Base-by-base conservation (phyloP, 2,797 vertebrate species). In the Moxostoma hubbsi region DNA sequence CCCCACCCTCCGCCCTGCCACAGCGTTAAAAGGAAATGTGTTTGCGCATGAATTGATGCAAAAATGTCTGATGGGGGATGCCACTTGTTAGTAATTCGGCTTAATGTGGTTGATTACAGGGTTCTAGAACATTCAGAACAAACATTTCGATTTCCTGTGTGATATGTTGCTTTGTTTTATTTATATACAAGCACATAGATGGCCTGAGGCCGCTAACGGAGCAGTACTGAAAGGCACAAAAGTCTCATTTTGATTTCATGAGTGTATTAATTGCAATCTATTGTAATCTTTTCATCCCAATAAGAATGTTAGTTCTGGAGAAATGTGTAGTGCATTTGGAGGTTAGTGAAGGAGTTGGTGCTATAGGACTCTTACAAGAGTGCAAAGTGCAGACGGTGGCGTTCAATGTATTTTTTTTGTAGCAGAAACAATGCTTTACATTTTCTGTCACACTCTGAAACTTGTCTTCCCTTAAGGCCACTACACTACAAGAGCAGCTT, bases 261-360 rank as follows among this genome's bases (percentile, higher is more conserved):
- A 45, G 9, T 8, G 5, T 9, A 9, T 59, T 2, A 15, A 59
- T 18, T 18, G 16, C 11, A 13, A 6, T 18, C 46, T 12, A 18
- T 24, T n/a, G n/a, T 75, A 75, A 75, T 75, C 73, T 75, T 16
- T 75, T 64, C 7, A 75, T 75, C 62, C 36, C 11, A 18, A 15
- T 47, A 75, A 45, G 73, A 75, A 55, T 75, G 61, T 74, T 54
- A 64, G 59, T 18, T 54, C 51, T 65, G 36, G 36, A 3, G 51
- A 75, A 47, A 45, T 65, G 11, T 18, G 15, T 74, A 12, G 10
- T 74, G 59, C 16, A 13, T 64, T 64, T 54, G 50, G 49, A 45
- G n/a, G 36, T 64, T 64, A 45, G 59, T 63, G 13, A 74, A 45
- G 7, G 59, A 45, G 36, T 64, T 74, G 24, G 13, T 54, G 24